Percentiles rank a stretch among this genome's conserved stretches.
phyloP scores from a whole-genome alignment of 2,113 vertebrate genomes.

The Zeus faber region DNA sequence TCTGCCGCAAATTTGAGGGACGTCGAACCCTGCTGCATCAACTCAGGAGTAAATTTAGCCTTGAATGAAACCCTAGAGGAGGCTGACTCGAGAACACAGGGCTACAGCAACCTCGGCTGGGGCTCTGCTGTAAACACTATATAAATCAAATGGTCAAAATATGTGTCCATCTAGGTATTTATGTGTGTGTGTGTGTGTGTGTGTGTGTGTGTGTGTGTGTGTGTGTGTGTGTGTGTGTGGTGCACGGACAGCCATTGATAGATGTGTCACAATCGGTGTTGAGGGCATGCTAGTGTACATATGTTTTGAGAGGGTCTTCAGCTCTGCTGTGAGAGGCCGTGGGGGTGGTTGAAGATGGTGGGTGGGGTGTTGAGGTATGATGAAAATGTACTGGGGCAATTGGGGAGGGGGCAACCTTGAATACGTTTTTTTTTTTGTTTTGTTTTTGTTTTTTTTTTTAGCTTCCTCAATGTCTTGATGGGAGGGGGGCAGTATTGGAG shows the following conservation, averaged over 20 bases:
- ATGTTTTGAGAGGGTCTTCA: background rate
- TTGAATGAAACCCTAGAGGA: constrained; percentile 12
- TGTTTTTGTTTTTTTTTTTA: no score
- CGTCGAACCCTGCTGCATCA: background rate
- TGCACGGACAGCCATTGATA: no score
- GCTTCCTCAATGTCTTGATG: no score
- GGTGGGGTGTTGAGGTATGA: constrained; percentile 6
- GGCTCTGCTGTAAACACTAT: constrained; percentile 11
- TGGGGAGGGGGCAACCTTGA: no score
- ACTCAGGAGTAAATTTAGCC: constrained; percentile 16
- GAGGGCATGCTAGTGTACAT: background rate
- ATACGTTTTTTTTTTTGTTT: no score
- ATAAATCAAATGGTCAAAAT: no score
- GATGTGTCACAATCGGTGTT: no score
- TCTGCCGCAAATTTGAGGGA: constrained; percentile 10
- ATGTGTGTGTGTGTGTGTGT: background rate
- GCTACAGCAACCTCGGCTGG: constrained; percentile 4
- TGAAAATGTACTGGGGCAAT: background rate
- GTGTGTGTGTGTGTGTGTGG: background rate
- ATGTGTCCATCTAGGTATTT: background rate
- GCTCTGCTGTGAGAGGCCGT: background rate
- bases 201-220: background rate
- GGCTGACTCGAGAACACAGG: constrained; percentile 5
- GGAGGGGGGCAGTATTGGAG: no score
- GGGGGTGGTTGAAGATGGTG: background rate